Evolutionary conservation across 1,140 invertebrate species (phyloP).

Genomic region (Eubasilissa regina): DNA sequence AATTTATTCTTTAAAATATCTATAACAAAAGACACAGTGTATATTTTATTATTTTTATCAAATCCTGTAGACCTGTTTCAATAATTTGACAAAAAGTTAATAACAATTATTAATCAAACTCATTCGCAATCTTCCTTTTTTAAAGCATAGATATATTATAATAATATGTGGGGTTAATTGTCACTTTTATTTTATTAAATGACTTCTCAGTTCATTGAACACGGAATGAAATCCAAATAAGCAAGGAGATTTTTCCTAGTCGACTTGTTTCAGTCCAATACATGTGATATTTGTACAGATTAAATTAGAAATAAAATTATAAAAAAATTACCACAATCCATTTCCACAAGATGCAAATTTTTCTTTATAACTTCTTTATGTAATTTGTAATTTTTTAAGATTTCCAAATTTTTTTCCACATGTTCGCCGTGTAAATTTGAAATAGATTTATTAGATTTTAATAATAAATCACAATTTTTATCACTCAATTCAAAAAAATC

Average conservation of each 20-base stretch:
- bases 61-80: too few species aligned
- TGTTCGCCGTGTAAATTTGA: slow-evolving; percentile 9
- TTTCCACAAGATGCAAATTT: slow-evolving; percentile 35
- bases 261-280: neutral
- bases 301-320: neutral
- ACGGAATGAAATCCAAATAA: too few species aligned
- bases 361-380: slow-evolving; percentile 36
- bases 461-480: neutral
- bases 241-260: too few species aligned
- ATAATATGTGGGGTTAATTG: too few species aligned
- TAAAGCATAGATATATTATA: too few species aligned
- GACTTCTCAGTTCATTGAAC: too few species aligned
- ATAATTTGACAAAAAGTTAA: too few species aligned
- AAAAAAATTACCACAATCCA: slow-evolving; percentile 33
- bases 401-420: slow-evolving; percentile 39
- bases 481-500: slow-evolving; percentile 12
- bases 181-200: too few species aligned
- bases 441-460: slow-evolving; percentile 35
- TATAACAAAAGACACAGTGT: slow-evolving; percentile 51
- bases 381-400: slow-evolving; percentile 28
- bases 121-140: too few species aligned
- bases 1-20: slow-evolving; percentile 60
- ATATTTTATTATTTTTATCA: too few species aligned
- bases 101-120: too few species aligned
- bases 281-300: too few species aligned